Percentiles rank a stretch among this genome's conserved stretches.
Conservation (phyloP, 2,797 vertebrate species). For the Prionace glauca region DNA sequence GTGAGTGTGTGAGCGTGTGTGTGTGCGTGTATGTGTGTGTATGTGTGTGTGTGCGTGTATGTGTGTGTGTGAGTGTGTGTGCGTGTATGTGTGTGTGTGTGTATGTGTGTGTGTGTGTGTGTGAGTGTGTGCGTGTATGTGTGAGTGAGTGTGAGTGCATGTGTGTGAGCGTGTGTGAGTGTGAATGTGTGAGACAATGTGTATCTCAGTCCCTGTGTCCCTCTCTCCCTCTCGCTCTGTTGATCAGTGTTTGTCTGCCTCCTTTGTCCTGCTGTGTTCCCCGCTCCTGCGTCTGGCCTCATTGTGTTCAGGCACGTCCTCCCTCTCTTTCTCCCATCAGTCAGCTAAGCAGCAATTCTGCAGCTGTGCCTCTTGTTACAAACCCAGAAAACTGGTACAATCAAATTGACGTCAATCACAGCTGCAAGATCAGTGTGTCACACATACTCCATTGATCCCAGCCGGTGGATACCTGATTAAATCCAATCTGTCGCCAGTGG, state of each 20-base stretch:
- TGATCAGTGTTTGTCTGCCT: not conserved
- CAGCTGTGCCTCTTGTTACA: not conserved
- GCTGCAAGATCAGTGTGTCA: not conserved
- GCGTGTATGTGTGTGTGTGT: no score
- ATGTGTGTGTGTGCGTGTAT: no score
- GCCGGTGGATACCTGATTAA: conserved; percentile 6
- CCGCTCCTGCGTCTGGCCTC: not conserved
- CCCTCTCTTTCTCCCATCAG: not conserved
- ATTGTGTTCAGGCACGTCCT: not conserved
- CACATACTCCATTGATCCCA: not conserved
- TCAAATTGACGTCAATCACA: not conserved
- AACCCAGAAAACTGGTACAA: not conserved
- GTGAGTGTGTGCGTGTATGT: no score
- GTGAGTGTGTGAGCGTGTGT: no score
- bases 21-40: no score
- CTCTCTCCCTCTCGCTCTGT: not conserved
- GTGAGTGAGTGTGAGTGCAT: no score
- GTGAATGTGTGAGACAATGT: no score
- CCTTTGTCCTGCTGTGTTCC: not conserved
- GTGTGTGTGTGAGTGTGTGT: no score
- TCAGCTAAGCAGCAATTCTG: not conserved
- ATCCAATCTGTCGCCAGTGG: not conserved
- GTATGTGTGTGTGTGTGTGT: no score
- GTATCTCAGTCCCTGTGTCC: not conserved
- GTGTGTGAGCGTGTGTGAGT: no score